A percentile compares a stretch with the other conserved stretches of the same genome.
Conservation (phyloP, 2,797 vertebrate genomes). For the Rhinogobio ventralis region DNA sequence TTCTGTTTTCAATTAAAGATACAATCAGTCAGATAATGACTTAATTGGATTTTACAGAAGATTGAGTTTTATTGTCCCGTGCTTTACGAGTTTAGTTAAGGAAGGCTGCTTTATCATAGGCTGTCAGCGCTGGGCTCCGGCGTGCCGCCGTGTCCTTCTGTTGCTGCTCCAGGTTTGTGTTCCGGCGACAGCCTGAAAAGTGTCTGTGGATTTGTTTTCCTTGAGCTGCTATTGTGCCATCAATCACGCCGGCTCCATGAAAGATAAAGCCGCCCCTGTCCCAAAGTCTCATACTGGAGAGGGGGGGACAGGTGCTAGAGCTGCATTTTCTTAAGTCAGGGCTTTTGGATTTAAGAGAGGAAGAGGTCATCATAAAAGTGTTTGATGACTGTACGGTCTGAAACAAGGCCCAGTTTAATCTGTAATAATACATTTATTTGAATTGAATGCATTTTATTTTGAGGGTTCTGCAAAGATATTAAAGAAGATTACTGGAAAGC, state of each 20-base stretch:
- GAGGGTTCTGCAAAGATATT: conserved; percentile 25
- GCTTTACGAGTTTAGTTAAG: conserved; percentile 99
- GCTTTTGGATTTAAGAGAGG: conserved; percentile 54
- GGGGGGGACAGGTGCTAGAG: conserved; percentile 22
- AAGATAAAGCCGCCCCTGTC: conserved; percentile 73
- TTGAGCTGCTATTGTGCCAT: conserved; percentile 76
- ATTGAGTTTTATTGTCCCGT: conserved; percentile 99
- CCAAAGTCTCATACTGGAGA: conserved; percentile 38
- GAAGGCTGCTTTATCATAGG: conserved; percentile 96
- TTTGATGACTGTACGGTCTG: conserved; percentile 49
- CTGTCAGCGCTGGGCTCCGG: conserved; percentile 86
- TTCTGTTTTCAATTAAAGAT: conserved; percentile 99
- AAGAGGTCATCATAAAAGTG: conserved; percentile 58
- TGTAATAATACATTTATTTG: conserved; percentile 54
- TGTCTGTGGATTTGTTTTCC: conserved; percentile 80
- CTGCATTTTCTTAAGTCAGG: conserved; percentile 50
- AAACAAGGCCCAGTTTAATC: conserved; percentile 56
- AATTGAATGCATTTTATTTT: conserved; percentile 41
- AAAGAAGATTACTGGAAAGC: conserved; percentile 28
- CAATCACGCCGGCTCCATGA: conserved; percentile 72
- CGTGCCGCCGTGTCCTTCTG: conserved; percentile 80
- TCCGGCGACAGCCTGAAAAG: conserved; percentile 71
- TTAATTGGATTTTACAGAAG: conserved; percentile 99
- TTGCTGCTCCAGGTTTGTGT: conserved; percentile 73
- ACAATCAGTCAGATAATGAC: conserved; percentile 99